Conservation (phyloP, 2,113 vertebrate species). For the Globicephala melas region DNA sequence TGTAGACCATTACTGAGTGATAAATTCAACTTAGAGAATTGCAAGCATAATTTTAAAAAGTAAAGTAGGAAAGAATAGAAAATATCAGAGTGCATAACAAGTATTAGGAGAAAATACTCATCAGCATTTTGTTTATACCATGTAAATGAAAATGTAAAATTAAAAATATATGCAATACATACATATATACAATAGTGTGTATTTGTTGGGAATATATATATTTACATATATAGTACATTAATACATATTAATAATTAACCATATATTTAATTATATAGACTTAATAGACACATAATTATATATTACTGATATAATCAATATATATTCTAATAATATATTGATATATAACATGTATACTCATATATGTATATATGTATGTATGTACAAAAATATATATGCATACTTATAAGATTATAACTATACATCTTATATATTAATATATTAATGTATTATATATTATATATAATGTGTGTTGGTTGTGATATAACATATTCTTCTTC, state of each 20-base stretch:
- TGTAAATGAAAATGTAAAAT: not conserved
- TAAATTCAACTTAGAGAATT: not conserved
- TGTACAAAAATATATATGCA: too few species aligned
- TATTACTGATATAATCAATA: not conserved
- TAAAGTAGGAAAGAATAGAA: not conserved
- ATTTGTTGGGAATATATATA: not conserved
- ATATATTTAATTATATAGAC: not conserved
- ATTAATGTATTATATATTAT: not conserved
- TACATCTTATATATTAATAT: not conserved
- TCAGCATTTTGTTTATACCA: not conserved
- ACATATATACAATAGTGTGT: not conserved
- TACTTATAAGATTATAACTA: too few species aligned
- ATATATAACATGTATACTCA: too few species aligned
- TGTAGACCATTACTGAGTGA: not conserved
- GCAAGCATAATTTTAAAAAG: not conserved
- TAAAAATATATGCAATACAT: not conserved
- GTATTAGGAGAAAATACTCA: not conserved
- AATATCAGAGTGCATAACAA: not conserved
- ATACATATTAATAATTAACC: not conserved
- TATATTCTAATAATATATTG: not conserved
- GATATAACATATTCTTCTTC: not conserved
- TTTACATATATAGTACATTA: not conserved
- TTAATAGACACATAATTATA: not conserved
- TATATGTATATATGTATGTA: not conserved
- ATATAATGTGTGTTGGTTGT: not conserved